These are phyloP conservation scores for Hypotaenidia okinawae DNA, from an alignment of 2,797 vertebrate genomes.

Conservation along the genomic window DNA sequence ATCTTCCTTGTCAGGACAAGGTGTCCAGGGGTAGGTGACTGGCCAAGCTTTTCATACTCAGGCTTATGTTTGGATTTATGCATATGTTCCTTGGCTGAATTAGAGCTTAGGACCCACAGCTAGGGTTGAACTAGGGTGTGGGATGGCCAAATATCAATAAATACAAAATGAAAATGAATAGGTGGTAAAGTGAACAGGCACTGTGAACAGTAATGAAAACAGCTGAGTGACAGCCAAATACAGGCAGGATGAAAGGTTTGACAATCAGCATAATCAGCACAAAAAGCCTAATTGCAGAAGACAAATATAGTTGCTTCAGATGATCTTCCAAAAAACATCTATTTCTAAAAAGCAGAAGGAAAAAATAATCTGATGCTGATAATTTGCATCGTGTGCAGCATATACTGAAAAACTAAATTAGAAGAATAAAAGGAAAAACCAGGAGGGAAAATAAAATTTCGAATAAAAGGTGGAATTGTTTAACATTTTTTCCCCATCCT, in stretches of 20 bases:
- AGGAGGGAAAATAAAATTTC: background rate
- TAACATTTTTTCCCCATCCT: background rate
- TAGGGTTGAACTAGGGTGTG: background rate
- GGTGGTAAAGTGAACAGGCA: background rate
- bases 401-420: background rate
- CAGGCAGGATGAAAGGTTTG: background rate
- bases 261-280: background rate
- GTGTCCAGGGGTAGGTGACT: background rate
- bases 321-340: background rate
- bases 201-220: background rate
- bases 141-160: background rate
- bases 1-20: background rate
- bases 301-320: background rate
- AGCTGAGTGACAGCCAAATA: background rate
- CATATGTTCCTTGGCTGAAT: background rate
- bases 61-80: background rate
- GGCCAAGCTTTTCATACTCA: background rate
- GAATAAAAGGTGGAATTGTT: rapidly evolving
- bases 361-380: background rate
- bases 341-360: background rate
- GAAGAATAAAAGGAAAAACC: background rate
- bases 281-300: background rate
- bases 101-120: background rate
- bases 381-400: background rate
- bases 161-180: background rate